phyloP scores from a whole-genome alignment of 2,113 vertebrate genomes.

The Zosterops hypoxanthus region DNA sequence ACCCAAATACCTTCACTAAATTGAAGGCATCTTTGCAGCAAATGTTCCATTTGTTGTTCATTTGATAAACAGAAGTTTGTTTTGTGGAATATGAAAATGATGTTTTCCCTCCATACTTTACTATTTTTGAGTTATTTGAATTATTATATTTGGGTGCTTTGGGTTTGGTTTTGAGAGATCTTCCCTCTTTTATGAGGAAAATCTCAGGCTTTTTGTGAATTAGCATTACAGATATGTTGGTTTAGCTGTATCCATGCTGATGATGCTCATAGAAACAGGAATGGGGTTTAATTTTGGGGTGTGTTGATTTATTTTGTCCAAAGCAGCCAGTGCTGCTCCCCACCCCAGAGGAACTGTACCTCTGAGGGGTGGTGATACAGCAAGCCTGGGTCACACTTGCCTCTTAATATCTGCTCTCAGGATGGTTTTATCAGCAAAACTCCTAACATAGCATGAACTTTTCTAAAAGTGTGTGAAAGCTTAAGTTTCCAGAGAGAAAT shows the following conservation, averaged over 20 bases:
- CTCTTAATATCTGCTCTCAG: neutral
- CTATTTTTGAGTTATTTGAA: neutral
- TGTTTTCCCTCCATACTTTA: neutral
- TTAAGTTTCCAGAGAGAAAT: neutral
- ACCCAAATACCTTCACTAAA: neutral
- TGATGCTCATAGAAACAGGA: neutral
- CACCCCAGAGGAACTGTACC: neutral
- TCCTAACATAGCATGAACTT: neutral
- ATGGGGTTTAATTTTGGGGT: neutral
- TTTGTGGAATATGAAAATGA: neutral
- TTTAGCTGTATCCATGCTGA: neutral
- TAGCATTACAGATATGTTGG: neutral
- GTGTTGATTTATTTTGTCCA: neutral
- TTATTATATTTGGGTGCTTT: neutral
- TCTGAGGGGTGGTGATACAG: neutral
- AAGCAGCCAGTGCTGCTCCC: neutral
- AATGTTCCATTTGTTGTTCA: neutral
- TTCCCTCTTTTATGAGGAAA: neutral
- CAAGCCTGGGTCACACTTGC: neutral
- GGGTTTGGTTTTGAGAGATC: neutral
- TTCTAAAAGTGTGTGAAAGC: neutral
- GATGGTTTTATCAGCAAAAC: neutral
- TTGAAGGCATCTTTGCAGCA: neutral
- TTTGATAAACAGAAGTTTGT: neutral
- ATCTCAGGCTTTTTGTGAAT: neutral